Conservation (phyloP, 2,113 vertebrate genomes). For the Podarcis raffonei region DNA sequence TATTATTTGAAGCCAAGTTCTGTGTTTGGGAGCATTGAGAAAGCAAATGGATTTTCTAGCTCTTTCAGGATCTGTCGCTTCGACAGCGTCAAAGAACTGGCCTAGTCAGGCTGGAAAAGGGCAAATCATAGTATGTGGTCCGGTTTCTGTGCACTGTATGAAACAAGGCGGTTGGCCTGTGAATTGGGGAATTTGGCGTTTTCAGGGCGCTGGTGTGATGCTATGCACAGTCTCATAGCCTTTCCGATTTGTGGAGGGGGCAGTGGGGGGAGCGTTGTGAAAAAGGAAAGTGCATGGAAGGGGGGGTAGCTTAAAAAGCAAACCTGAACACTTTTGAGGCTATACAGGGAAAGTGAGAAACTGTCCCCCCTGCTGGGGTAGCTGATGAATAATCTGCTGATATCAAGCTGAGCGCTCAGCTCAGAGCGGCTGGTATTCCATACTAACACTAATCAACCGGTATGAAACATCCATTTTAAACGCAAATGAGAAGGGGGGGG, state of each 20-base stretch:
- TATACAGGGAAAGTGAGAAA: conserved; percentile 71
- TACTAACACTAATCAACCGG: conserved; percentile 77
- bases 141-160: neutral
- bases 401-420: conserved; percentile 79
- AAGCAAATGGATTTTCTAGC: no score
- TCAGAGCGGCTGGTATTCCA: conserved; percentile 76
- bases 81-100: neutral
- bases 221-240: conserved; percentile 49
- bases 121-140: neutral
- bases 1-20: no score
- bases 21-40: no score
- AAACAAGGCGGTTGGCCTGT: neutral
- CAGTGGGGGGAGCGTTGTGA: neutral
- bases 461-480: conserved; percentile 77
- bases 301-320: conserved; percentile 58
- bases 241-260: conserved; percentile 41
- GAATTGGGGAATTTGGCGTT: neutral
- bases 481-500: conserved; percentile 78
- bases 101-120: conserved; percentile 35
- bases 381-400: conserved; percentile 82
- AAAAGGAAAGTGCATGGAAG: neutral
- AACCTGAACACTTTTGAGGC: conserved; percentile 69
- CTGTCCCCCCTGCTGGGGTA: conserved; percentile 83
- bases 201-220: neutral
- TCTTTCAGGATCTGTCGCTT: no score